Evolutionary conservation across 2,113 vertebrate species (phyloP).

Genomic region (Tyto alba): DNA sequence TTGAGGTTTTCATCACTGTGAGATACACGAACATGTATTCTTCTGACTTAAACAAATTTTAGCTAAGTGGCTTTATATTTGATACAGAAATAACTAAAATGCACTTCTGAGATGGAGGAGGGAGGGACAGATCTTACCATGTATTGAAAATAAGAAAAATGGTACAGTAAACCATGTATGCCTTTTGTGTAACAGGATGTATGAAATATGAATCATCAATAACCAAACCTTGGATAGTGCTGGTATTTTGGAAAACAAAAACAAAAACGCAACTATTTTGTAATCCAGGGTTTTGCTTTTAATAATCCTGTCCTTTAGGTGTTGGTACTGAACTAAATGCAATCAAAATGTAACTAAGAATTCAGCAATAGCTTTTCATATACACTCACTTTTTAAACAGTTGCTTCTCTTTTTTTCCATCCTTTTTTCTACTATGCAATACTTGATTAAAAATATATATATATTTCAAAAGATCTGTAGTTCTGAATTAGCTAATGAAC

Average conservation of each 20-base stretch:
- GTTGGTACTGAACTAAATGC: background rate
- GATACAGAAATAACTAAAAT: background rate
- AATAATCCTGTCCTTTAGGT: background rate
- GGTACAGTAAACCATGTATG: background rate
- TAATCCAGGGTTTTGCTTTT: background rate
- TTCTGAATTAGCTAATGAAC: background rate
- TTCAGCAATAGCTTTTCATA: conserved; percentile 14
- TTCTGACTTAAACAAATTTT: background rate
- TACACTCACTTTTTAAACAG: background rate
- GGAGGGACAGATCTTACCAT: background rate
- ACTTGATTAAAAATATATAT: background rate
- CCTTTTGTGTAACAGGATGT: background rate
- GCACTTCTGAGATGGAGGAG: background rate
- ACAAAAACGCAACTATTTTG: too few species aligned
- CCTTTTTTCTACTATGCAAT: background rate
- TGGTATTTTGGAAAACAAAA: background rate
- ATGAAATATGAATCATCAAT: background rate
- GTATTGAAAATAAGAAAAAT: background rate
- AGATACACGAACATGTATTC: background rate
- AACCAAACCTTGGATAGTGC: background rate
- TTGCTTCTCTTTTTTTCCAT: background rate
- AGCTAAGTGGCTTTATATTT: background rate
- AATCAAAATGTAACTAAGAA: background rate
- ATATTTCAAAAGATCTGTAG: background rate
- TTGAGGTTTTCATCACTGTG: background rate